Base-by-base conservation (phyloP, 2,113 vertebrate genomes). In the Lycaon pictus region DNA sequence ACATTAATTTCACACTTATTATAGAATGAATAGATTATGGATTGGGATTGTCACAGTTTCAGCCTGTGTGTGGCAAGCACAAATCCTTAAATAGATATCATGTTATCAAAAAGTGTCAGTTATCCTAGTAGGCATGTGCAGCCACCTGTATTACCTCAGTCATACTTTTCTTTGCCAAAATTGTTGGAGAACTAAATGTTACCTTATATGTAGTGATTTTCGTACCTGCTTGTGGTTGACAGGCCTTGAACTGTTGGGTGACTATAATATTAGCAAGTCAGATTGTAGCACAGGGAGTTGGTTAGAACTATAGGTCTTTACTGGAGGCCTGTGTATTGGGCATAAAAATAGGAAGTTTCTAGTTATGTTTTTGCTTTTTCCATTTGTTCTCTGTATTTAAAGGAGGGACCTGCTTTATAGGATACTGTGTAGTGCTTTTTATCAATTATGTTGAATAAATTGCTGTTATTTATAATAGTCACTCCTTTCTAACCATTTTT, bases 251-350 rank as follows among this genome's bases (percentile, higher is more conserved):
- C 98, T 98, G 96, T 98, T 98, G 94, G 97, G 97, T 98, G 96
- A 99, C 95, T 97, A 96, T 48, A 43, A 43, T 76, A 48, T 98
- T 97, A 97, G 97, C 98, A 98, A 98, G 98, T 96, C 60, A 95
- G 91, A 98, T 98, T 99, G 95, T 97, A 97, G 98, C 93, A 98
- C 98, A 99, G 98, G 97, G 98, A 95, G 98, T 98, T 98, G 98
- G 94, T 98, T 98, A 98, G 99, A 97, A 98, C 98, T 99, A 97
- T 98, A 98, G 98, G 98, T 99, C 99, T 99, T 99, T 99, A 99
- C 99, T 99, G 98, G 99, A 99, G 99, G 99, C 99, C 99, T 99
- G 99, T 99, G 98, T 99, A 98, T 98, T 98, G 98, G 99, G 98
- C 99, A 99, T 99, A 99, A 98, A 98, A 98, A 98, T 97, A 99